Conservation (phyloP, 2,888 invertebrate species). For the Prosopocoilus inquinatus region DNA sequence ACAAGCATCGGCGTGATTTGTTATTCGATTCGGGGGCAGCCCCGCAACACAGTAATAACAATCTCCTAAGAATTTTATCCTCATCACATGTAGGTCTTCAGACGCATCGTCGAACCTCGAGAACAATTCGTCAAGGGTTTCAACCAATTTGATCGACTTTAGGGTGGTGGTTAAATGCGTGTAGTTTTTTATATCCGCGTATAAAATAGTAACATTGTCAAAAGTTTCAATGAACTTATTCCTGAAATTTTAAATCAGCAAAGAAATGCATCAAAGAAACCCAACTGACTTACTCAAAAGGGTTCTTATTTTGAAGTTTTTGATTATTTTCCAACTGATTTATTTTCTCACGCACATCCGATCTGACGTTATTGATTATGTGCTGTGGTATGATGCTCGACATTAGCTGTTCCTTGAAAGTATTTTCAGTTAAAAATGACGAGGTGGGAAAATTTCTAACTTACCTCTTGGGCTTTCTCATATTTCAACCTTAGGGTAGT, state of each 20-base stretch:
- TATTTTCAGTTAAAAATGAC: not conserved
- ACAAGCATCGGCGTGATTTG: constrained; percentile 85
- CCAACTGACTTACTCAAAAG: not conserved
- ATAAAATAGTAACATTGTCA: constrained; percentile 84
- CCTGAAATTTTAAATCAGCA: constrained; percentile 55
- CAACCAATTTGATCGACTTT: constrained; percentile 73
- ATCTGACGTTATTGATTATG: constrained; percentile 64
- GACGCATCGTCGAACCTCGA: constrained; percentile 90
- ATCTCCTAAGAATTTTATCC: constrained; percentile 92
- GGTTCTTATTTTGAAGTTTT: too few species aligned
- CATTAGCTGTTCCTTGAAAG: constrained; percentile 74
- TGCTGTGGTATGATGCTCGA: constrained; percentile 84
- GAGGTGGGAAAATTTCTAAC: constrained; percentile 6
- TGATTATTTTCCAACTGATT: not conserved
- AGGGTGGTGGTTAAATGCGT: constrained; percentile 83
- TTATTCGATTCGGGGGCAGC: constrained; percentile 66
- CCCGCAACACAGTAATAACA: constrained; percentile 94
- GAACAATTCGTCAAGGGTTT: constrained; percentile 86
- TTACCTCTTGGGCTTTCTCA: constrained; percentile 82
- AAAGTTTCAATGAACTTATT: constrained; percentile 86
- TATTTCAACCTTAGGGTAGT: constrained; percentile 74
- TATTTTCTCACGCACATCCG: constrained; percentile 53
- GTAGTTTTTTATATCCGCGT: constrained; percentile 93
- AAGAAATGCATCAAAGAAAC: not conserved
- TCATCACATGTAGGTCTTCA: constrained; percentile 72